phyloP scores from a whole-genome alignment of 2,797 vertebrate genomes.

The Pseudochirops cupreus region DNA sequence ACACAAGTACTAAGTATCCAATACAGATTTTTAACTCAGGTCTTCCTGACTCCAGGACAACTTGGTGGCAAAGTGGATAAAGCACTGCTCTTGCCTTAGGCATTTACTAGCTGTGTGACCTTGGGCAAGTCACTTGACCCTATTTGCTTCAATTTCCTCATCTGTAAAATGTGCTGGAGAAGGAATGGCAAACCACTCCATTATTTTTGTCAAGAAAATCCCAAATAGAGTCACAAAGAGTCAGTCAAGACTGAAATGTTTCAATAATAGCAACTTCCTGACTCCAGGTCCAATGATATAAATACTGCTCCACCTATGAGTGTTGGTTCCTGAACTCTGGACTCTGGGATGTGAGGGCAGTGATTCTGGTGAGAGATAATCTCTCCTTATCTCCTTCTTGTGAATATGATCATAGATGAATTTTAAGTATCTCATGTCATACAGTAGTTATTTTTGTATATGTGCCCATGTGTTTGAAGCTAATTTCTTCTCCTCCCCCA shows the following conservation, averaged over 20 bases:
- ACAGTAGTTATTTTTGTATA: neutral
- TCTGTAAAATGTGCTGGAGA: neutral
- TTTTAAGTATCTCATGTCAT: neutral
- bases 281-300: neutral
- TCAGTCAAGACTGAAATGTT: too few relatives aligned
- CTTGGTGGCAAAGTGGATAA: too few relatives aligned
- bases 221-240: neutral
- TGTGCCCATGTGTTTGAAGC: neutral
- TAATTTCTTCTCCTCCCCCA: neutral
- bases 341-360: neutral
- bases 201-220: neutral
- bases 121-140: neutral
- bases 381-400: neutral
- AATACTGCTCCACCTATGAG: neutral
- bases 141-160: neutral
- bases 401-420: neutral
- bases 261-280: neutral
- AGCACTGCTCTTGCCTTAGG: neutral
- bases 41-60: neutral
- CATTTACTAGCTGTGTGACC: neutral
- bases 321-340: neutral
- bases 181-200: neutral
- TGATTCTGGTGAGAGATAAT: neutral
- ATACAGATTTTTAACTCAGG: neutral
- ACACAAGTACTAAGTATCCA: neutral